Evolutionary conservation across 2,113 vertebrate species (phyloP).

Genomic region (Urocitellus parryii): DNA sequence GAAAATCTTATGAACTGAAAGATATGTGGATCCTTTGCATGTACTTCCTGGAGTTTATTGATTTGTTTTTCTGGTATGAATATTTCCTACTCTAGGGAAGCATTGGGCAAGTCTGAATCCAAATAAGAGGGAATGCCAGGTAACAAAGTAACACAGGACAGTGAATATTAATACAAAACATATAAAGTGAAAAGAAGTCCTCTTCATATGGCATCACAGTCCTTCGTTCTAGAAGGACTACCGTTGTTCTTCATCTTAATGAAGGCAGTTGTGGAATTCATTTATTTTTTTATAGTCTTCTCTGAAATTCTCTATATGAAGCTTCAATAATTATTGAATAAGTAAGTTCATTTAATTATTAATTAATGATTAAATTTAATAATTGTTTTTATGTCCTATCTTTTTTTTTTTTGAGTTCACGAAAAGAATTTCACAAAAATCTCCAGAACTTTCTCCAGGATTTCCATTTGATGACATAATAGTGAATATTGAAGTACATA

Average conservation of each 20-base stretch:
- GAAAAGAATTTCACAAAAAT: neutral
- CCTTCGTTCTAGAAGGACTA: no score
- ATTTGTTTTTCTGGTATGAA: neutral
- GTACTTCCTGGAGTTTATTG: neutral
- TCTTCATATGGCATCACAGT: no score
- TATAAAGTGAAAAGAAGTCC: no score
- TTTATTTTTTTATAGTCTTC: neutral
- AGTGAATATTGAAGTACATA: constrained; percentile 24
- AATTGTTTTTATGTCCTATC: no score
- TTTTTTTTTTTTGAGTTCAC: neutral
- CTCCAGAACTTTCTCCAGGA: neutral
- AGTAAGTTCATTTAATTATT: no score
- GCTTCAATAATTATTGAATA: neutral
- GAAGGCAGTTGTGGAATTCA: no score
- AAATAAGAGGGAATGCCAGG: no score
- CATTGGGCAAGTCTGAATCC: no score
- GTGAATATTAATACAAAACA: no score
- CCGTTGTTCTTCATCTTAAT: no score
- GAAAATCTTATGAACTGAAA: neutral
- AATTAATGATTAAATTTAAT: no score
- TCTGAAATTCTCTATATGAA: neutral
- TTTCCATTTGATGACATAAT: neutral
- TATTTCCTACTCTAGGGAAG: neutral
- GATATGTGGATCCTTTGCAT: neutral
- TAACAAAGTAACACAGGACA: no score